These are phyloP conservation scores for Tipula unca DNA, from an alignment of 2,888 invertebrate genomes.

Conservation along the genomic window DNA sequence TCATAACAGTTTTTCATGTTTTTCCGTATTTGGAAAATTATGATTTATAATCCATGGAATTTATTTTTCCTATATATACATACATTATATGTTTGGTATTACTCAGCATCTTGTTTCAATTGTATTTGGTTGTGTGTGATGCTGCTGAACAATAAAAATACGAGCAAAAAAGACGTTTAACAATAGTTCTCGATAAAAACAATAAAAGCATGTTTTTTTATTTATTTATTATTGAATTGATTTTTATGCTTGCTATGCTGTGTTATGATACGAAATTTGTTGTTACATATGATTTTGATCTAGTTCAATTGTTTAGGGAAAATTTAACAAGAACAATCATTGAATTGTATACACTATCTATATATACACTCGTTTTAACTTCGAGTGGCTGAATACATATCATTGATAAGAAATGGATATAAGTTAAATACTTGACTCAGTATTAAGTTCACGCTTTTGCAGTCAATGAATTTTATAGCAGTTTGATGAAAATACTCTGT, in stretches of 20 bases:
- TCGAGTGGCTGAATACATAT: background rate
- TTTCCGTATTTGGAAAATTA: background rate
- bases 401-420: background rate
- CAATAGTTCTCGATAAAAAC: background rate
- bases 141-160: background rate
- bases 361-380: background rate
- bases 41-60: background rate
- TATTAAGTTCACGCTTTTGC: too few species aligned
- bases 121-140: background rate
- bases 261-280: background rate
- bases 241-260: background rate
- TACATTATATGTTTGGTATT: too few species aligned
- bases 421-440: background rate
- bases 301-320: background rate
- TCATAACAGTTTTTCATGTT: background rate
- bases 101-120: conserved; percentile 3
- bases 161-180: background rate
- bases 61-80: background rate
- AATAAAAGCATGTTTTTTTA: background rate
- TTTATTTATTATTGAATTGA: background rate
- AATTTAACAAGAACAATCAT: background rate
- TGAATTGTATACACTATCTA: too few species aligned
- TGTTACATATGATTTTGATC: background rate
- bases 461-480: too few species aligned
- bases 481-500: too few species aligned